Base-by-base conservation (phyloP, 2,888 invertebrate species). In the Drosophila paramelanica region DNA sequence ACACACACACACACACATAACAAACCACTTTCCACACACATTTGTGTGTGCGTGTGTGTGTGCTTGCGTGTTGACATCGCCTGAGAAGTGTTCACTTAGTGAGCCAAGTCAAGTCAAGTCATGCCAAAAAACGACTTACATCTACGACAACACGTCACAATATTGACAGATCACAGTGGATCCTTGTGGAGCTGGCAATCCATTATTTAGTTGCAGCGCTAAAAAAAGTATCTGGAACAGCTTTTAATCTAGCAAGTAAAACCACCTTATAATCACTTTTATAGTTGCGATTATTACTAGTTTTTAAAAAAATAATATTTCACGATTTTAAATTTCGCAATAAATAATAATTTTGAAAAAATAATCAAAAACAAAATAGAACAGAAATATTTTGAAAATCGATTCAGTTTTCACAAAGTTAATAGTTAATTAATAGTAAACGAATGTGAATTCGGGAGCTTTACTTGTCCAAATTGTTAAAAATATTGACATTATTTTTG, bases 1-100 rank as follows among this genome's bases (percentile, higher is more conserved):
- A 45, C 25, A n/a, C 45, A n/a, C 20, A 20, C 20, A 20, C 20
- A 20, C 20, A 13, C 23, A 38, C 51, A 49, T 64, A 39, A 13
- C 23, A 38, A 55, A 49, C 70, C 59, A 73, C 73, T 74, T 74
- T 73, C 73, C 74, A 59, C 69, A 68, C 42, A 23, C 13, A 42
- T 41, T 20, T 55, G 27, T 52, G 42, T 43, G 58, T 45, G n/a
- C 6, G 45, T 33, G 43, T 17, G 33, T 36, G 11, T 36, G 36
- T 36, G 36, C 13, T 11, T 36, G 36, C 17, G 25, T 14, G 47
- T 13, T 31, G 27, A 45, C 41, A 36, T 27, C 42, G 45, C n/a
- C 49, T 45, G 57, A 70, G 50, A 42, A 36, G 53, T 61, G 50
- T 53, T 53, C 72, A 67, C 52, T 41, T 49, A 60, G 42, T 46